These are phyloP conservation scores for Anseranas semipalmata DNA, from an alignment of 2,113 vertebrate species.

Conservation along the genomic window DNA sequence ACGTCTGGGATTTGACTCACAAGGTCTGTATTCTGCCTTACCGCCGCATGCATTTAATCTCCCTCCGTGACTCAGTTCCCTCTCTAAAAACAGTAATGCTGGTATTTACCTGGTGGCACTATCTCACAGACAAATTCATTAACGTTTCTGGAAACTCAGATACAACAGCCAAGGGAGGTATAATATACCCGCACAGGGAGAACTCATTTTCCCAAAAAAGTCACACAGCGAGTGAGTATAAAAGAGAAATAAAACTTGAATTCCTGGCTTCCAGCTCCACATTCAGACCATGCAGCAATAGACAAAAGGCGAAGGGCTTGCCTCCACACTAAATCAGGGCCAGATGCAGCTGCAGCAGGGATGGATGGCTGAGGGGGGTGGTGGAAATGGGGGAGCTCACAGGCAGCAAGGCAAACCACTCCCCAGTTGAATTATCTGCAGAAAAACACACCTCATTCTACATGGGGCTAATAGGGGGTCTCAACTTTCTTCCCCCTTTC, in stretches of 20 bases:
- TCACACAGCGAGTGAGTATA: neutral
- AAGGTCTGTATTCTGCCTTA: neutral
- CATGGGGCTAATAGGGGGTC: neutral
- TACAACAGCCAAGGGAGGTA: neutral
- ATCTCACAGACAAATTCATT: neutral
- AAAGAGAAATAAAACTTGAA: constrained; percentile 28
- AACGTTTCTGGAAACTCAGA: neutral
- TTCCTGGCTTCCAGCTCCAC: constrained; percentile 51
- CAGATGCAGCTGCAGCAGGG: constrained; percentile 46
- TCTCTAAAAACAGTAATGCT: neutral
- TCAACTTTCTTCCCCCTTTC: neutral
- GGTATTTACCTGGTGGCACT: neutral
- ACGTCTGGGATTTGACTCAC: neutral
- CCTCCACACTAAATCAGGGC: constrained; percentile 59
- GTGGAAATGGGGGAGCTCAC: neutral
- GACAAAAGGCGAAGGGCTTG: constrained; percentile 54
- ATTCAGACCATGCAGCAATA: constrained; percentile 9
- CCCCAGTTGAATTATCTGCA: neutral
- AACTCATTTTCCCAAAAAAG: neutral
- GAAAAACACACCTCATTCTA: neutral
- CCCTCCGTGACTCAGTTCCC: neutral
- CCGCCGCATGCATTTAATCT: neutral
- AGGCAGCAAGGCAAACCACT: neutral
- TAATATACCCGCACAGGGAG: fast-evolving
- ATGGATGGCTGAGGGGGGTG: neutral